Base-by-base conservation (phyloP, 2,113 vertebrate genomes). In the Hyperopisus bebe region DNA sequence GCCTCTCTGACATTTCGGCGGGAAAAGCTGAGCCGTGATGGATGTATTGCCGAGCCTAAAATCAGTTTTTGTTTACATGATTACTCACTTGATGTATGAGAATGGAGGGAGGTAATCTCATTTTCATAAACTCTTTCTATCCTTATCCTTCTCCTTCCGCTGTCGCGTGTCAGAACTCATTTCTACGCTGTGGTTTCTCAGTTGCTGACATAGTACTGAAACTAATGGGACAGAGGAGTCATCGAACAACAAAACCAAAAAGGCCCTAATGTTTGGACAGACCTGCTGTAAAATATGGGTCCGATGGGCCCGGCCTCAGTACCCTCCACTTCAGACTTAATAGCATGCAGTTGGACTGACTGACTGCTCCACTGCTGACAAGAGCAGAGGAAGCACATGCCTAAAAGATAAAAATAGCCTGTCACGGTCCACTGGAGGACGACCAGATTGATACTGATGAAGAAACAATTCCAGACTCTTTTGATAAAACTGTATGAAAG, bases 231-330 rank as follows among this genome's bases (percentile, higher is more conserved):
- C 83, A 27, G 83, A 86, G n/a, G 24, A 3, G 24, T 17, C 83
- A 13, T 27, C 24, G 21, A 27, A 31, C 83, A 86, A 86, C 21
- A 48, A 46, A 86, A 86, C 46, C 17, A 17, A 62, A 66, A 87
- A 89, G 92, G 90, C 93, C 93, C 92, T 91, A 94, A 92, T 94
- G 94, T 91, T 93, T 50, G 90, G 27, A 66, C 93, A 91, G 90
- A 92, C 87, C 91, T 86, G 58, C 89, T 90, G 48, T 50, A 53
- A 89, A 74, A 48, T 35, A 50, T 35, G 50, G 87, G 48, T 91
- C 91, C 91, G 90, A 90, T 90, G 92, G 39, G 86, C 91, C 93
- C 93, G 94, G 93, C 94, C 91, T 58, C 77, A 92, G 89, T 80
- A 15, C 91, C 93, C 92, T 91, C 74, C 88, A 90, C 91, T 80